Percentiles rank a stretch among this genome's conserved stretches.
Evolutionary conservation across 2,113 vertebrate species (phyloP).

Genomic region (Vireo altiloquus): DNA sequence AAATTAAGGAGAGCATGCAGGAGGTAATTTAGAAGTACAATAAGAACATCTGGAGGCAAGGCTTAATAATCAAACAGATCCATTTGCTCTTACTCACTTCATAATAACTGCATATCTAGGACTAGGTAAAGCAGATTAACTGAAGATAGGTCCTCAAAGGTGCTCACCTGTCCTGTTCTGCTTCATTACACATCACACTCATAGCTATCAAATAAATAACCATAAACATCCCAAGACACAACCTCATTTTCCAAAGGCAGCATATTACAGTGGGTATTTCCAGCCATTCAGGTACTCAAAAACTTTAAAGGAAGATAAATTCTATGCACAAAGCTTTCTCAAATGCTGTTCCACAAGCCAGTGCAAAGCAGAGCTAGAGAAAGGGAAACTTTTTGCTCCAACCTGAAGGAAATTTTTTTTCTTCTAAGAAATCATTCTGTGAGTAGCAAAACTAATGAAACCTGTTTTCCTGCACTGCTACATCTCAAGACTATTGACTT

Average conservation of each 20-base stretch:
- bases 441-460: neutral
- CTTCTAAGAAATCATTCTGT: neutral
- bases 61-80: neutral
- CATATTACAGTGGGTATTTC: neutral
- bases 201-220: neutral
- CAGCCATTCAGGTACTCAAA: neutral
- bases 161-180: neutral
- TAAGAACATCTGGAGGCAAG: neutral
- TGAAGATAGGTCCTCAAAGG: neutral
- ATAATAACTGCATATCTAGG: neutral
- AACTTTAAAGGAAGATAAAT: neutral
- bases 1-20: neutral
- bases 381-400: neutral
- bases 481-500: neutral
- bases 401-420: neutral
- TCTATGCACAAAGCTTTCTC: neutral
- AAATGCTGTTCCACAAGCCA: neutral
- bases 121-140: neutral
- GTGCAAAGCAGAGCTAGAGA: neutral
- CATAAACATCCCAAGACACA: neutral
- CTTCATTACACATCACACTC: neutral
- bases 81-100: neutral
- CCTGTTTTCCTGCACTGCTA: neutral
- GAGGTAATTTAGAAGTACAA: neutral
- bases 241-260: neutral